These are phyloP conservation scores for Vulpes vulpes DNA, from an alignment of 2,113 vertebrate genomes.

Conservation along the genomic window DNA sequence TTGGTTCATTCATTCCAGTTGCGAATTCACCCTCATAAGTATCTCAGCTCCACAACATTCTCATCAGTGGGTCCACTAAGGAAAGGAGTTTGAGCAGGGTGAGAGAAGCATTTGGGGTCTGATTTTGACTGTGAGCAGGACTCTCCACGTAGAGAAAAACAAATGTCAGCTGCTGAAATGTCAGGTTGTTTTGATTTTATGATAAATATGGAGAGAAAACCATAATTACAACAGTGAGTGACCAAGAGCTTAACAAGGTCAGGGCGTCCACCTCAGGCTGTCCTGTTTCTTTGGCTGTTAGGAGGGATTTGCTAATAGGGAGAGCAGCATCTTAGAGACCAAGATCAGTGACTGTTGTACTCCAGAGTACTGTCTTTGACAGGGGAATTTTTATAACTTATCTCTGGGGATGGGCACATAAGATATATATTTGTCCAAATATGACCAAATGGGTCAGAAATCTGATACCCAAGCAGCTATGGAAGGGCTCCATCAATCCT, in stretches of 20 bases:
- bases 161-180: background rate
- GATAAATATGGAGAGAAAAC: background rate
- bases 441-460: background rate
- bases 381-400: background rate
- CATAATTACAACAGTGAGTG: background rate
- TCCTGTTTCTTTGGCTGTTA: background rate
- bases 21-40: background rate
- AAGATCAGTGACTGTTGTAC: background rate
- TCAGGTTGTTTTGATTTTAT: slow-evolving; percentile 72
- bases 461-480: background rate
- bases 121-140: background rate
- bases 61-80: background rate
- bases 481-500: background rate
- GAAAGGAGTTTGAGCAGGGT: background rate
- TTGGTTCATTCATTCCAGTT: background rate
- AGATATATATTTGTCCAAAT: background rate
- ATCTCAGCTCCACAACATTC: background rate
- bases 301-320: background rate
- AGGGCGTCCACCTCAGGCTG: background rate
- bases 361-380: background rate
- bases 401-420: background rate
- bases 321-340: background rate
- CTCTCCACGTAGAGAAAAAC: slow-evolving; percentile 60
- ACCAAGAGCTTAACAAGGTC: slow-evolving; percentile 42
- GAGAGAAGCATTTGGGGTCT: background rate